phyloP scores from a whole-genome alignment of 2,113 vertebrate genomes.

The Onychostoma macrolepis region DNA sequence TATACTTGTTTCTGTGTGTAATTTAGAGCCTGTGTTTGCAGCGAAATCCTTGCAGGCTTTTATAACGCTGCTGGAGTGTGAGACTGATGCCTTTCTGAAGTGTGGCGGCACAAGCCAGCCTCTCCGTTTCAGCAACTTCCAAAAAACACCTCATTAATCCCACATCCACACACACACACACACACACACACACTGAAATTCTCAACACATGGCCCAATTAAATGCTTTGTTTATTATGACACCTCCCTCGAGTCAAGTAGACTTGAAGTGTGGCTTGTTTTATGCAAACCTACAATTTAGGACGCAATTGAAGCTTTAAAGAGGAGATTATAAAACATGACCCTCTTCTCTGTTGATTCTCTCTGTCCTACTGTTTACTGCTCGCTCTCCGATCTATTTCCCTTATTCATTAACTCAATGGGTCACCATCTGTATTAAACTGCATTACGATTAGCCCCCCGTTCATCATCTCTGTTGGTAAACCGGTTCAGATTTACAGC shows the following conservation, averaged over 20 bases:
- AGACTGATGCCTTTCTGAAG: constrained; percentile 26
- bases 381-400: constrained; percentile 39
- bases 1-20: background rate
- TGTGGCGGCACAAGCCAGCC: constrained; percentile 31
- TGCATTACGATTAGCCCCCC: constrained; percentile 47
- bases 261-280: constrained; percentile 58
- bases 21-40: constrained; percentile 28
- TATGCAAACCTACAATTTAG: constrained; percentile 63
- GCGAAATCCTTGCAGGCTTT: constrained; percentile 39
- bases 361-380: constrained; percentile 50
- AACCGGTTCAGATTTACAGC: constrained; percentile 60
- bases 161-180: background rate
- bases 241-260: constrained; percentile 52
- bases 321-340: constrained; percentile 53
- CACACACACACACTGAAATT: constrained; percentile 30
- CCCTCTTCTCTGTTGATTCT: constrained; percentile 49
- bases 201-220: constrained; percentile 46
- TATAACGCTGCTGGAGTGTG: background rate
- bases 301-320: constrained; percentile 55
- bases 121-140: constrained; percentile 41
- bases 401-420: constrained; percentile 46
- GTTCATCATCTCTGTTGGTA: constrained; percentile 58
- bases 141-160: constrained; percentile 58
- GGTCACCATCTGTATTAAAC: constrained; percentile 42
- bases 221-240: constrained; percentile 61